Evolutionary conservation across 2,113 vertebrate species (phyloP), one percentile per base, ranked within the genome.

Genomic region (Daphoenositta chrysoptera): DNA sequence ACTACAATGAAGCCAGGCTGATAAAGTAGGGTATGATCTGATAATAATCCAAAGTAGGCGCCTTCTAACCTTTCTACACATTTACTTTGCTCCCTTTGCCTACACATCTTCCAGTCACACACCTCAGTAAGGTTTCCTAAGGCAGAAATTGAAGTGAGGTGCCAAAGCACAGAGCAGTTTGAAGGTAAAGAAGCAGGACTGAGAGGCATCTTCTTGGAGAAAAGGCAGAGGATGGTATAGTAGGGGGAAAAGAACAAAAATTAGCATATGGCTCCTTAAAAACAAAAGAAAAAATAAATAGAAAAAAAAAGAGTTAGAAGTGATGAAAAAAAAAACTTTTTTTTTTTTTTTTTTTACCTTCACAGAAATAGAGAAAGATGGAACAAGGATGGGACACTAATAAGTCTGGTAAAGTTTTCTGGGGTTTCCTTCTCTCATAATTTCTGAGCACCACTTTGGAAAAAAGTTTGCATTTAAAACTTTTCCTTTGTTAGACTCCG

Each of bases 341-440:
- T 15, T 7, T 10, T 17, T 33, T 9, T 26, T 45, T 10, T 3
- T 9, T 20, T 45, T 10, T 3, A 21, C 3, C 3, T 8, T 5
- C 19, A 13, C 21, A 11, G 14, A 76, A 71, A 66, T 3, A 50
- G 24, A 71, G 4, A 5, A 73, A 68, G 30, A 15, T 24, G 5
- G 44, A 87, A 63, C 19, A 39, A 50, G 42, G 13, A 45, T 51
- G 2, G 16, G 7, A 45, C 20, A n/a, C 3, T 5, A 33, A 35
- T 2, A 80, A 3, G 1, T 39, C 27, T 53, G 12, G 3, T 35
- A 20, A 87, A 64, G 9, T 26, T 82, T 75, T 71, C 61, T 47
- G 37, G 7, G 1, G 2, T 51, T 90, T 80, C 6, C 13, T 44
- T 83, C 15, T 64, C 23, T 65, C 31, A 11, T 50, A 1, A 48